A percentile compares a stretch with the other conserved stretches of the same genome.
phyloP scores from a whole-genome alignment of 2,888 invertebrate species.

The Sepioteuthis lessoniana region DNA sequence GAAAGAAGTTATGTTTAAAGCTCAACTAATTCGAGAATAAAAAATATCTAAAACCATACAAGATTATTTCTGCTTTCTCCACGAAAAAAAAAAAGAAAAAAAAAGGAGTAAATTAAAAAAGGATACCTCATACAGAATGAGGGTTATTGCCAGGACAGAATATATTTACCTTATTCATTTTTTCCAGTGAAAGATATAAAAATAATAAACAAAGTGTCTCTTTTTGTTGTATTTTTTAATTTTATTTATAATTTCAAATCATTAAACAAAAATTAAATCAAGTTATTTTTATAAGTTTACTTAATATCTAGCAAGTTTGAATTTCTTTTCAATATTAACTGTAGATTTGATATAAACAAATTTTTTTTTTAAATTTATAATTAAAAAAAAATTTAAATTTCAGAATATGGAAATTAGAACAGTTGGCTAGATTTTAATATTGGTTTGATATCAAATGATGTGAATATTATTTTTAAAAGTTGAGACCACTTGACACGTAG shows the following conservation, averaged over 20 bases:
- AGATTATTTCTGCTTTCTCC: too few relatives aligned
- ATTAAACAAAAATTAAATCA: neutral
- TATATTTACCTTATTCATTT: too few relatives aligned
- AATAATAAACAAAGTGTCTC: too few relatives aligned
- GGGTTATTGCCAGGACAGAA: too few relatives aligned
- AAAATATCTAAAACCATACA: too few relatives aligned
- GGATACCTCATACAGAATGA: too few relatives aligned
- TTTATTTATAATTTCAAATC: neutral
- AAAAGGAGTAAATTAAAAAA: too few relatives aligned
- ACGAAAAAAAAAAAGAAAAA: too few relatives aligned
- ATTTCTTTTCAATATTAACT: neutral
- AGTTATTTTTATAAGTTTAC: neutral
- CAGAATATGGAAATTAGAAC: constrained; percentile 16
- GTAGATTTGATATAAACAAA: neutral
- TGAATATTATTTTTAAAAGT: neutral
- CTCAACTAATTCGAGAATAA: too few relatives aligned
- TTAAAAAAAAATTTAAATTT: neutral
- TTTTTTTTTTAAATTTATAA: neutral
- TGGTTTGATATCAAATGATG: constrained; percentile 23
- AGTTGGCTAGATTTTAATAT: neutral
- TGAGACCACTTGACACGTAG: constrained; percentile 11
- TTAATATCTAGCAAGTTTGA: neutral
- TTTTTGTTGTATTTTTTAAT: too few relatives aligned
- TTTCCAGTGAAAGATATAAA: too few relatives aligned
- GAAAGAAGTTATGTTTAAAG: too few relatives aligned